These are phyloP conservation scores for Asarcornis scutulata DNA, from an alignment of 2,113 vertebrate genomes.

Conservation along the genomic window DNA sequence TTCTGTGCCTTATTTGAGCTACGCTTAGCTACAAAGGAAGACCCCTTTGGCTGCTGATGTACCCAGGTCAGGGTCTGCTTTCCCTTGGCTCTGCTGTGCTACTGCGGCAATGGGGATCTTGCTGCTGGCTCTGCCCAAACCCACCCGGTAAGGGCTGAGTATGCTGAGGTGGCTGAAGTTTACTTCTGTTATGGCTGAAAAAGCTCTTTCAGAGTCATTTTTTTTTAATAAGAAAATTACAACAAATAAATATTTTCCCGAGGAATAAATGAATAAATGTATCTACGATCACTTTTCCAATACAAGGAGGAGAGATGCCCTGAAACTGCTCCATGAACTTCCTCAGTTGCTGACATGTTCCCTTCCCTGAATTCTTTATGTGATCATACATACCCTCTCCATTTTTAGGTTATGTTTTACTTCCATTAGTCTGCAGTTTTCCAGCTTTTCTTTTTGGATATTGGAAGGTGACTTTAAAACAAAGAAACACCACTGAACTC, in stretches of 20 bases:
- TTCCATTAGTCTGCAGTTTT: background rate
- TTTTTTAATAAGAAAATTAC: background rate
- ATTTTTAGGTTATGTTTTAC: background rate
- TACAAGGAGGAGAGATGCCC: background rate
- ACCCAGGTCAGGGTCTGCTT: too few relatives aligned
- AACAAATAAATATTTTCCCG: background rate
- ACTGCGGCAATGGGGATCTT: background rate
- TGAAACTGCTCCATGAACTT: background rate
- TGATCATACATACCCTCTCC: background rate
- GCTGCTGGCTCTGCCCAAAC: background rate
- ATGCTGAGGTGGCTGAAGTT: background rate
- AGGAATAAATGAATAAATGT: background rate
- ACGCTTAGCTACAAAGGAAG: background rate
- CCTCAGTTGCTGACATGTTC: background rate
- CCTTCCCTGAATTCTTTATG: background rate
- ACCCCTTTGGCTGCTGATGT: background rate
- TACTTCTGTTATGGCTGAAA: background rate
- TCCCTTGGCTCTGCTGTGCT: background rate
- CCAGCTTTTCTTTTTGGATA: background rate
- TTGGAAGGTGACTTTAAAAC: background rate
- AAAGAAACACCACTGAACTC: background rate
- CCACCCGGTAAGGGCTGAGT: fast-evolving
- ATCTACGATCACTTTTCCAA: background rate
- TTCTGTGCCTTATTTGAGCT: background rate
- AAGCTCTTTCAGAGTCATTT: background rate